Evolutionary conservation across 2,797 vertebrate species (phyloP).

Genomic region (Chloroceryle amazona): DNA sequence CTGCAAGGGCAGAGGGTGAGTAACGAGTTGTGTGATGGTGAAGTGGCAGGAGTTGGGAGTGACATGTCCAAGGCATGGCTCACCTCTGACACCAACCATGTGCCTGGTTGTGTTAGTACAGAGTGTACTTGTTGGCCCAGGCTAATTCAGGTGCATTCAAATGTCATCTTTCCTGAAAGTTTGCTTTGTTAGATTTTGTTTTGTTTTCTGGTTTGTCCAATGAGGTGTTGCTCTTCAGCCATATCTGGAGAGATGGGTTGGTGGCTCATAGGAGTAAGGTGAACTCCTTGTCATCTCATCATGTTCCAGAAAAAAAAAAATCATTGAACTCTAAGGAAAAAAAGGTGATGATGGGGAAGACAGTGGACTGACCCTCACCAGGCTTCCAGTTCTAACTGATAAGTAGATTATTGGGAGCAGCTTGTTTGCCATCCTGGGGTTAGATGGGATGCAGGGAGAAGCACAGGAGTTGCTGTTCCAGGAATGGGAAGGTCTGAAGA

Average conservation of each 20-base stretch:
- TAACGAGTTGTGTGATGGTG: not conserved
- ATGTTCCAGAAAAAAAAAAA: not conserved
- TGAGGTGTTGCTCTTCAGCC: not conserved
- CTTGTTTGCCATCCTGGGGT: not conserved
- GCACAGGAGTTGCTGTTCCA: rapidly evolving
- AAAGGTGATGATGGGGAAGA: not conserved
- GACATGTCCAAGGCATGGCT: not conserved
- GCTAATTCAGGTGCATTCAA: not conserved
- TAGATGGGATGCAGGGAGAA: not conserved
- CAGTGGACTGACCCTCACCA: not conserved
- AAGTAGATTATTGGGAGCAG: not conserved
- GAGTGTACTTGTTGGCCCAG: no score
- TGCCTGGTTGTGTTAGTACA: not conserved
- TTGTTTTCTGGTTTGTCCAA: not conserved
- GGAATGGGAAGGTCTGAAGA: not conserved
- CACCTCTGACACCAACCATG: not conserved
- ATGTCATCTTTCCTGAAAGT: not conserved
- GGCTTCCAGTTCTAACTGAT: not conserved
- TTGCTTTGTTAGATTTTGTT: not conserved
- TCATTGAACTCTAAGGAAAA: not conserved
- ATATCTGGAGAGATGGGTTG: rapidly evolving
- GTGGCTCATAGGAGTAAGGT: rapidly evolving
- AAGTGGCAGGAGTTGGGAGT: not conserved
- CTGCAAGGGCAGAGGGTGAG: not conserved
- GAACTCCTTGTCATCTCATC: not conserved